Base-by-base conservation (phyloP, 2,113 vertebrate genomes). In the Cisticola juncidis region DNA sequence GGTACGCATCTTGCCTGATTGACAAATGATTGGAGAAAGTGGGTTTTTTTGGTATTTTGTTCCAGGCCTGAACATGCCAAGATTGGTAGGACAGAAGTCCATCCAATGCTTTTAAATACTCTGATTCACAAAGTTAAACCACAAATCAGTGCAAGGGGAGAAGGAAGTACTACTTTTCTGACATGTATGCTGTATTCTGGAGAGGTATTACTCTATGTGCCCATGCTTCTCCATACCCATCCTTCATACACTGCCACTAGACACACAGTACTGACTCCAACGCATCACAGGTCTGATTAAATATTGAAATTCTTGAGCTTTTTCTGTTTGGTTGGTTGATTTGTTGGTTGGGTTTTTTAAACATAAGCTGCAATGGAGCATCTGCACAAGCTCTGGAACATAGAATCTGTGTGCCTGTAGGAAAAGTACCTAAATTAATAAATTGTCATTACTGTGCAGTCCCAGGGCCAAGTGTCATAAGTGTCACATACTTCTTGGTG, bases 1-100 rank as follows among this genome's bases (percentile, higher is more conserved):
- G 33, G 14, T 8, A 25, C 0, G 0, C 13, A 33, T 74, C 29
- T 77, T 66, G 19, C 25, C 26, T 33, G 38, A 69, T 18, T 42
- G n/a, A 22, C 14, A 45, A 16, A 5, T n/a, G 11, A 42, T 5
- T 23, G 11, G 6, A 26, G 9, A 85, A 83, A 62, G 22, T 1
- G 0, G n/a, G n/a, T 38, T 13, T 90, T 77, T 84, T 33, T 68
- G 36, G 29, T 17, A 25, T 48, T 79, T 89, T 57, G 25, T 71
- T 56, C 31, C 48, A 47, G 22, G 6, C 19, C 53, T 64, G 44
- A 47, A 6, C 0, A 0, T 31, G 56, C 16, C 7, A 36, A 68
- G 9, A 40, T 20, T 1, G 0, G 24, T 38, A 54, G 16, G 23
- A 51, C 9, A 53, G 23, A 73, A 35, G 44, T 64, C 31, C 29